Base-by-base conservation (phyloP, 92 coral and sea anemone species). In the Zoanthus sociatus region DNA sequence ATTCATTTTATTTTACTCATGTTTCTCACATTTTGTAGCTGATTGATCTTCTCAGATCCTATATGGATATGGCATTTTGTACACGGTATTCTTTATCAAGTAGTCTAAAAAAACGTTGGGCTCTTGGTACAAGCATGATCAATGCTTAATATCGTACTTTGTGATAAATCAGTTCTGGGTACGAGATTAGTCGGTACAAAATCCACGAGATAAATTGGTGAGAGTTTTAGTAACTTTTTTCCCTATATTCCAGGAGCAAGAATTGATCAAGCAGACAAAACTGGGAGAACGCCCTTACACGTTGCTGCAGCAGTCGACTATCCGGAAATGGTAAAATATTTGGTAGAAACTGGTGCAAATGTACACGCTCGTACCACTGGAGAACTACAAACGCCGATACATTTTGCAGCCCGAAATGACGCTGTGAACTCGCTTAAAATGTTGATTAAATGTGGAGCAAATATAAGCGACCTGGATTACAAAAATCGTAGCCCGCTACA, bases 291-390 rank as follows among this genome's bases (percentile, higher is more conserved):
- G 12, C 96, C 99, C 0, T 79, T 96, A 44, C 99, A 96, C 61
- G 92, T 96, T 66, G 99, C 99, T 9, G 96, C 99, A 0, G 99
- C 99, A 15, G 99, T 96, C 5, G 98, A 96, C 67, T 96, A 96
- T 76, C 98, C 99, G 12, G 97, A 96, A 69, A 96, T 96, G 99
- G 99, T 96, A 4, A 90, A 93, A 72, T 96, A 94, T 68, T 88
- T 96, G 16, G 88, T 94, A 72, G 92, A 94, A 9, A 84, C 89
- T 74, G 99, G 98, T 33, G 99, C 96, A 26, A 94, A 94, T 72
- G 87, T 96, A 47, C 81, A 94, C 69, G 95, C 96, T 5, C 92
- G 90, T 70, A 96, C 99, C 42, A 71, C 26, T 45, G 93, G 95
- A 8, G 99, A 96, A 67, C 73, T 90, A 37, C 99, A 96, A 77